Base-by-base conservation (phyloP, 53 echinoderm and acorn worm species). In the Holothuria leucospilota region DNA sequence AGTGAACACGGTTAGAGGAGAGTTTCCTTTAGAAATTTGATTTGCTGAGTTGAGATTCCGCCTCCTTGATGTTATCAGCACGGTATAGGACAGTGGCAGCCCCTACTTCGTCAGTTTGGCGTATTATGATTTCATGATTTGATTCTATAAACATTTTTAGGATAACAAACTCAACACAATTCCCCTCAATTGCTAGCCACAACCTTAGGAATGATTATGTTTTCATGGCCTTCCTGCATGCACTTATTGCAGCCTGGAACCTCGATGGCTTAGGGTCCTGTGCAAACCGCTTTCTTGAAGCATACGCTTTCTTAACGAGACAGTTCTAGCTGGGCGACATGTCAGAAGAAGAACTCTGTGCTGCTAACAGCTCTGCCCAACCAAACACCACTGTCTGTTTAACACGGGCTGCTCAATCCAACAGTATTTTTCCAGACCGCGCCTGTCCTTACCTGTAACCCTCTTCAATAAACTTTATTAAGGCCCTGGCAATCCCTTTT, bases 401-500 rank as follows among this genome's bases (percentile, higher is more conserved):
- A 73, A 73, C 20, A 86, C 20, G 62, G 73, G 86, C 40, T 67
- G 27, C 24, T 67, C 68, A n/a, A 58, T 86, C 86, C 8, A 71
- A 39, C 41, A n/a, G 29, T n/a, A 13, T 68, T 46, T 14, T 69
- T 23, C n/a, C n/a, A n/a, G n/a, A n/a, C n/a, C n/a, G n/a, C n/a
- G n/a, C 2, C 62, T 86, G 8, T 73, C 68, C 12, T 10, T 13
- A 20, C 63, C 86, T 11, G 38, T 30, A 40, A 14, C 53, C 5
- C 0, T 23, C 53, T 16, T 23, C 86, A 90, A n/a, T n/a, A 86
- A 28, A 39, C 20, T 71, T 39, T 41, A 13, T 29, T 51, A 0
- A 90, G 60, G 16, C 86, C 86, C 7, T 86, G 46, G 30, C 80
- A 78, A n/a, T n/a, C 29, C 85, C 39, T 59, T 79, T 69, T 10